Evolutionary conservation across 2,888 invertebrate species (phyloP).

Genomic region (Tanytarsus gracilentus): DNA sequence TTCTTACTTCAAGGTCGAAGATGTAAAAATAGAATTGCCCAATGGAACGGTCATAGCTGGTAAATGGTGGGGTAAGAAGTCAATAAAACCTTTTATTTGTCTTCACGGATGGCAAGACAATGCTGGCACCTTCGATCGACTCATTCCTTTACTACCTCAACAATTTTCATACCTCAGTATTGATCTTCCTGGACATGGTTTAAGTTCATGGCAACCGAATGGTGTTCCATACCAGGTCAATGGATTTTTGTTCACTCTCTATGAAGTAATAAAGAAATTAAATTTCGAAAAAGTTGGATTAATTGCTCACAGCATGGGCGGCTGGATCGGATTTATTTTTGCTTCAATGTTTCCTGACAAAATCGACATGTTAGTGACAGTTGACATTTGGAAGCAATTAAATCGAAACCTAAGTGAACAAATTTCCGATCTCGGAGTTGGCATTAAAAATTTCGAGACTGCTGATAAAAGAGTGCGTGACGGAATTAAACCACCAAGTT

Average conservation of each 20-base stretch:
- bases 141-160: slow-evolving; percentile 53
- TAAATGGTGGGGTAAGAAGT: neutral
- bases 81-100: slow-evolving; percentile 47
- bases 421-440: neutral
- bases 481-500: slow-evolving; percentile 50
- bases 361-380: slow-evolving; percentile 2
- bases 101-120: slow-evolving; percentile 63
- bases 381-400: slow-evolving; percentile 33
- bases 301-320: slow-evolving; percentile 60
- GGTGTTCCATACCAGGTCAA: slow-evolving; percentile 48
- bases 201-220: slow-evolving; percentile 56
- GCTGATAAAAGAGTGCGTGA: slow-evolving; percentile 39
- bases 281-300: slow-evolving; percentile 61
- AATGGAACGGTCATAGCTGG: neutral
- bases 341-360: slow-evolving; percentile 46
- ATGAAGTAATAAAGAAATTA: slow-evolving; percentile 52
- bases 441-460: slow-evolving; percentile 41
- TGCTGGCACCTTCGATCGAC: slow-evolving; percentile 61
- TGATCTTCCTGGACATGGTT: slow-evolving; percentile 63
- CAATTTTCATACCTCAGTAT: slow-evolving; percentile 49
- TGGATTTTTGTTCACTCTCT: slow-evolving; percentile 44
- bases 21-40: neutral
- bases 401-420: neutral
- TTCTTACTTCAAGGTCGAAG: slow-evolving; percentile 11
- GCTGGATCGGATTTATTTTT: slow-evolving; percentile 48